Evolutionary conservation across 2,888 invertebrate species (phyloP), one percentile per base, ranked within the genome.

Genomic region (Eupithecia exiguata): DNA sequence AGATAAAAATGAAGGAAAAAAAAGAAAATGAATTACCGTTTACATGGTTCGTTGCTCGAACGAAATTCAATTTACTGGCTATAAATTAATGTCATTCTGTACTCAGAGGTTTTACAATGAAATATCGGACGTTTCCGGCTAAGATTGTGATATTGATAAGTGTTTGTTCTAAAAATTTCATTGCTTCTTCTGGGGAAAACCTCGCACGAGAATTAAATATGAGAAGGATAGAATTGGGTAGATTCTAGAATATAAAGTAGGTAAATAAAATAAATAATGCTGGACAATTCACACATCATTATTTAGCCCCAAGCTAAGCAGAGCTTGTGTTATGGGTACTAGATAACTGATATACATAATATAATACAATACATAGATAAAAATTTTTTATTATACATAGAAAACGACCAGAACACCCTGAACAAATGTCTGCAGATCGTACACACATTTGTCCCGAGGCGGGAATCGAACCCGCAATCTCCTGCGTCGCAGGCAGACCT

Each of bases 1-100:
- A 80, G 81, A 80, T 79, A 81, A 81, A 82, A 83, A 81, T 78
- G 78, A 75, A 77, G 77, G 63, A 63, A 71, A 30, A 74, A 77
- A 74, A 77, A 71, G 79, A 70, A 78, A 74, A 72, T 78, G 70
- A 79, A 81, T 74, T 78, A 79, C 80, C 81, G 82, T 79, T 84
- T 76, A 86, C 79, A 85, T 74, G 82, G 84, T 72, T 78, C 83
- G 81, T 82, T 84, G 79, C 84, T 76, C 82, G 79, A 81, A 79
- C 81, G 82, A 85, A 87, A 88, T 86, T 87, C 88, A 86, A 88
- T 88, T 87, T 87, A 80, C 83, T 80, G 78, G 75, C 83, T 79
- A 87, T 86, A 86, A 84, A 87, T 86, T 85, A 84, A 80, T 82
- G 83, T 79, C 82, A 78, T 78, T 81, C 78, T 78, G 77, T 80